Percentiles rank a stretch among this genome's conserved stretches.
Conservation (phyloP, 1,140 invertebrate genomes). For the Trissolcus basalis region DNA sequence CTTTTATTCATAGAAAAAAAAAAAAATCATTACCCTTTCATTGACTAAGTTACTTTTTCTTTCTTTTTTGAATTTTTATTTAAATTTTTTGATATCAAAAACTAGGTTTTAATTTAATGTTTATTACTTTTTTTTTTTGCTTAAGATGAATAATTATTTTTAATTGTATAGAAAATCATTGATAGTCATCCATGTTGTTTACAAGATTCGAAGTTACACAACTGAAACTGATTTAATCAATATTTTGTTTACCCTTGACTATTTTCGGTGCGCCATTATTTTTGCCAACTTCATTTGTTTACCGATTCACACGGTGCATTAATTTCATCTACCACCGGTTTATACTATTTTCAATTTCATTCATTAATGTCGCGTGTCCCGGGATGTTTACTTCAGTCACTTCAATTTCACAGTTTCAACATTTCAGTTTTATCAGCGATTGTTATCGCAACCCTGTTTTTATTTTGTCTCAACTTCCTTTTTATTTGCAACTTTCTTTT, state of each 20-base stretch:
- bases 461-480: background rate
- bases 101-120: no score
- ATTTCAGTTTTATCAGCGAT: background rate
- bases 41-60: no score
- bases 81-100: no score
- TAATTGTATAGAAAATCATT: no score
- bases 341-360: background rate
- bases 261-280: background rate
- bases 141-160: no score
- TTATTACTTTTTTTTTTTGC: background rate
- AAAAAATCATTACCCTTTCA: no score
- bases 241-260: conserved; percentile 1
- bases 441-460: background rate
- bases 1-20: no score
- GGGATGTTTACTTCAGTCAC: background rate
- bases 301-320: background rate
- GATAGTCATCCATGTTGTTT: no score
- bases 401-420: no score
- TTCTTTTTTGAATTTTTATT: no score
- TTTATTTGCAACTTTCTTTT: no score
- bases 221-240: background rate
- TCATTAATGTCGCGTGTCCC: background rate
- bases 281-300: conserved; percentile 1
- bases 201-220: background rate
- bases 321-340: background rate